Base-by-base conservation (phyloP, 2,888 invertebrate species). In the Ormyrus pomaceus region DNA sequence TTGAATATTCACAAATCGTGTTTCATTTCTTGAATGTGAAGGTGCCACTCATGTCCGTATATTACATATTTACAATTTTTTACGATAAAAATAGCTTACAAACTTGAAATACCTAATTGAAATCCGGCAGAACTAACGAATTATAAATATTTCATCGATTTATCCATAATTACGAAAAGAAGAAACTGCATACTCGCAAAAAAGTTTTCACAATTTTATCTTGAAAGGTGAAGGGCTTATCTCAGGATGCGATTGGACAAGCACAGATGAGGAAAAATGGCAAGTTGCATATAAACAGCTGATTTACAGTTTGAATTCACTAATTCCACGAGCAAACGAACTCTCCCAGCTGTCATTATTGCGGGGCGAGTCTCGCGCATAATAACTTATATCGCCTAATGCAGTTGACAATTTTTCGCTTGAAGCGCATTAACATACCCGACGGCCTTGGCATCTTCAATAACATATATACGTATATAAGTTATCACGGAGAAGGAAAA, bases 241-340 rank as follows among this genome's bases (percentile, higher is more conserved):
- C 48, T 62, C 61, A 59, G 19, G 19, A 34, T 51, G 11, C 4
- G 13, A 51, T 7, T 53, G 19, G 53, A 13, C 58, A 53, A 61
- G 19, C 53, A 59, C 2, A 68, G 62, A 50, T 55, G 19, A 50
- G 13, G 45, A 61, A 11, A 71, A 73, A 61, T 66, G 72, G 73
- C 78, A 78, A 78, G 78, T 78, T 78, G 73, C 59, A 78, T 4
- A 34, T 0, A 34, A 34, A 34, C 34, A 34, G 34, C 0, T 62
- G n/a, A 53, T 68, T 71, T 11, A 59, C n/a, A 59, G 34, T 4
- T 3, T 34, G 34, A 34, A 34, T 34, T 34, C 34, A 34, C 4
- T 34, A 34, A 34, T 34, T 34, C 4, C 34, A 34, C 34, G 34
- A 34, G 34, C 34, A 4, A 34, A 34, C 34, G 34, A 34, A 19